These are phyloP conservation scores for Andrena trimmerana DNA, from an alignment of 2,888 invertebrate genomes.

Conservation along the genomic window DNA sequence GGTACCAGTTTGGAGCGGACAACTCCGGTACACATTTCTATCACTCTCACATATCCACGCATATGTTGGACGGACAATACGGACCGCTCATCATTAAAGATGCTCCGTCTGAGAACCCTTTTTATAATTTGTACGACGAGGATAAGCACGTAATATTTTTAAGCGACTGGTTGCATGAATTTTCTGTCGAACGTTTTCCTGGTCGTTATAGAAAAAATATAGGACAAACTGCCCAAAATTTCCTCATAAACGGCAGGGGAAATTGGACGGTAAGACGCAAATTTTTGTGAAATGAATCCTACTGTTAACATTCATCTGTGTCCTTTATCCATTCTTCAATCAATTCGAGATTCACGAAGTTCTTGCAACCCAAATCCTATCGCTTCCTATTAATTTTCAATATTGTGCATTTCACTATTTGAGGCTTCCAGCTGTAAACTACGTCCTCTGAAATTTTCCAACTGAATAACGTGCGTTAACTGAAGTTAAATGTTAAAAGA, in stretches of 20 bases:
- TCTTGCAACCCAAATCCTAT: no score
- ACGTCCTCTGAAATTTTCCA: no score
- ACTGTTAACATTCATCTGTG: neutral
- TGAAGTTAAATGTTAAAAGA: no score
- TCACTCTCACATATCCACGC: slow-evolving; percentile 65
- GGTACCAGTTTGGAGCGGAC: slow-evolving; percentile 60
- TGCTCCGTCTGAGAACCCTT: slow-evolving; percentile 47
- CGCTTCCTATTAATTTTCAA: no score
- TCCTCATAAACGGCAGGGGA: slow-evolving; percentile 94
- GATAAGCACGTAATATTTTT: slow-evolving; percentile 59
- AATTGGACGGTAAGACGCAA: slow-evolving; percentile 49
- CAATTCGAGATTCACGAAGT: neutral
- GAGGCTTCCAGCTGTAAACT: no score
- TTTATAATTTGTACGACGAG: slow-evolving; percentile 46
- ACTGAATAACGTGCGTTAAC: no score
- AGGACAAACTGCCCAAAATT: slow-evolving; percentile 92
- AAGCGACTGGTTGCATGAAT: slow-evolving; percentile 85
- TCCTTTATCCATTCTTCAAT: no score
- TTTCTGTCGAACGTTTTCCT: slow-evolving; percentile 91
- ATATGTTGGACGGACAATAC: slow-evolving; percentile 65
- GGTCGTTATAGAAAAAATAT: slow-evolving; percentile 88
- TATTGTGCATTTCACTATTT: no score
- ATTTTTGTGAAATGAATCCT: neutral
- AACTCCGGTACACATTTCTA: slow-evolving; percentile 74
- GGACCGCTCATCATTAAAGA: slow-evolving; percentile 63